Percentiles rank a stretch among this genome's conserved stretches.
These are phyloP conservation scores for Temnothorax unifasciatus DNA, from an alignment of 2,888 invertebrate species.

Conservation along the genomic window DNA sequence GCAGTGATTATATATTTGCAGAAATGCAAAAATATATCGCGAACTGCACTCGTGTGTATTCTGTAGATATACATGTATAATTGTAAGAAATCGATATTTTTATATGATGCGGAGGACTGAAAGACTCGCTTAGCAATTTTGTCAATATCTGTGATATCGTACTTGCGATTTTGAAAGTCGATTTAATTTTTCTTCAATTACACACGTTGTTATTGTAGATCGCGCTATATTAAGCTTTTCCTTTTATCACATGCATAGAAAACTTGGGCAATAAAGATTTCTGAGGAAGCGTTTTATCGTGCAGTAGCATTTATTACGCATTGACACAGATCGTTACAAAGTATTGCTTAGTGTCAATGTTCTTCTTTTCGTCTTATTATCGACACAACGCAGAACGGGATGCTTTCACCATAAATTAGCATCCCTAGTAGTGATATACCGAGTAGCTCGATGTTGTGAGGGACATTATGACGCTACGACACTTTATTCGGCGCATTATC, in stretches of 20 bases:
- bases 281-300: slow-evolving; percentile 7
- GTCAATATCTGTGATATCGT: background rate
- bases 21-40: background rate
- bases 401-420: slow-evolving; percentile 66
- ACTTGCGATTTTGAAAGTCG: background rate
- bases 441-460: slow-evolving; percentile 37
- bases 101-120: background rate
- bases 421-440: background rate
- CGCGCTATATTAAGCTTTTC: slow-evolving; percentile 45
- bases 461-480: slow-evolving; percentile 60
- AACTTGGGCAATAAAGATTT: slow-evolving; percentile 22
- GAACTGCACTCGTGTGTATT: background rate
- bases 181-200: background rate
- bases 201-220: slow-evolving; percentile 57
- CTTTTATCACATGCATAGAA: background rate
- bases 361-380: slow-evolving; percentile 51
- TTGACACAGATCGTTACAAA: slow-evolving; percentile 31
- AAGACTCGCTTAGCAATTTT: background rate
- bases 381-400: slow-evolving; percentile 40
- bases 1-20: background rate
- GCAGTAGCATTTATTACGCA: slow-evolving; percentile 45
- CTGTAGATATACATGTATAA: background rate
- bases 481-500: slow-evolving; percentile 65
- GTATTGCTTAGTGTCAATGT: background rate
- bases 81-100: background rate